These are phyloP conservation scores for Anticlea derivata DNA, from an alignment of 2,888 invertebrate genomes.

Conservation along the genomic window DNA sequence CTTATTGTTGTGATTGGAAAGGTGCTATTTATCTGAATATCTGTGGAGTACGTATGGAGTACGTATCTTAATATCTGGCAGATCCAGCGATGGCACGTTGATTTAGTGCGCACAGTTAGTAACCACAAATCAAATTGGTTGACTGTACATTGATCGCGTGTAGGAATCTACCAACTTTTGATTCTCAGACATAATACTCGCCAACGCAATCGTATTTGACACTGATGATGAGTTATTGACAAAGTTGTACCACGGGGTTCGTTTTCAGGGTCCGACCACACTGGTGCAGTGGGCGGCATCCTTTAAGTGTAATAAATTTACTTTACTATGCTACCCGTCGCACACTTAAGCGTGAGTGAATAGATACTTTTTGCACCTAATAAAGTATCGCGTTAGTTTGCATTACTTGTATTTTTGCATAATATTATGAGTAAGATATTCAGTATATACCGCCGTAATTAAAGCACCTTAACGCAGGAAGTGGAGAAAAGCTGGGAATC, in stretches of 20 bases:
- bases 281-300: conserved; percentile 5
- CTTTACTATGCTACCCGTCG: not conserved
- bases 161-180: too few relatives aligned
- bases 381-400: conserved; percentile 24
- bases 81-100: too few relatives aligned
- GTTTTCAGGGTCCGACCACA: not conserved
- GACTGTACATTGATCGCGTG: too few relatives aligned
- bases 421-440: conserved; percentile 25
- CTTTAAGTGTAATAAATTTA: conserved; percentile 1
- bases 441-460: conserved; percentile 19
- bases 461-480: conserved; percentile 12
- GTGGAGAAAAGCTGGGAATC: not conserved
- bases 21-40: too few relatives aligned
- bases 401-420: conserved; percentile 24
- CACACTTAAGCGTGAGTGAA: conserved; percentile 6
- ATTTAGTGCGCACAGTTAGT: too few relatives aligned
- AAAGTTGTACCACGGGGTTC: not conserved
- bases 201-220: not conserved
- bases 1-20: too few relatives aligned
- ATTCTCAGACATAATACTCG: too few relatives aligned
- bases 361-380: conserved; percentile 25
- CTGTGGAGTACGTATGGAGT: too few relatives aligned
- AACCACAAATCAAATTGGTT: too few relatives aligned
- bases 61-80: too few relatives aligned
- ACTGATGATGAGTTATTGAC: conserved; percentile 2